A percentile compares a stretch with the other conserved stretches of the same genome.
Conservation (phyloP, 2,888 invertebrate genomes). For the Griposia aprilina region DNA sequence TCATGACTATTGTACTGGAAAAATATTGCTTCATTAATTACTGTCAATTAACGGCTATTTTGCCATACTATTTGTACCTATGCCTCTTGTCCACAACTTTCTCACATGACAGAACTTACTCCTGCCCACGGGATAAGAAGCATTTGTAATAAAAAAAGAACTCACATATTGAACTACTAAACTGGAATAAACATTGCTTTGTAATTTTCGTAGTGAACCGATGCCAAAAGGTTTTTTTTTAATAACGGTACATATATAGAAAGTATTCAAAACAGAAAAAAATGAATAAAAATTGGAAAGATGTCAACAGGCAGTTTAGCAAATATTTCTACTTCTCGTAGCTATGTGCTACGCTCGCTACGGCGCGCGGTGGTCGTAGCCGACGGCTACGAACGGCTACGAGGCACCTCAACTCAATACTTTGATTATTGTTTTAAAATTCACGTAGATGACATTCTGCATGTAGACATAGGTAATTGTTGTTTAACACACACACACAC, state of each 20-base stretch:
- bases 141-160: too few relatives aligned
- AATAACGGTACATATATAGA: neutral
- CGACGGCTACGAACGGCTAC: conserved; percentile 15
- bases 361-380: conserved; percentile 26
- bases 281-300: neutral
- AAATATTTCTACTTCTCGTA: neutral
- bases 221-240: neutral
- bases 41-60: conserved; percentile 13
- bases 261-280: neutral
- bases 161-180: neutral
- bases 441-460: neutral
- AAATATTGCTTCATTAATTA: conserved; percentile 27
- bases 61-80: neutral
- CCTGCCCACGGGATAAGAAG: neutral
- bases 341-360: conserved; percentile 37
- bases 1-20: conserved; percentile 34
- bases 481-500: too few relatives aligned
- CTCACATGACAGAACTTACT: too few relatives aligned
- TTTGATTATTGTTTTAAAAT: neutral
- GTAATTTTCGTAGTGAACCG: neutral
- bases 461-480: neutral
- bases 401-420: neutral
- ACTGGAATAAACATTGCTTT: neutral
- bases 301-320: neutral
- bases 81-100: neutral